phyloP scores from a whole-genome alignment of 35 echinoderm and acorn worm species.

The Acanthaster planci region DNA sequence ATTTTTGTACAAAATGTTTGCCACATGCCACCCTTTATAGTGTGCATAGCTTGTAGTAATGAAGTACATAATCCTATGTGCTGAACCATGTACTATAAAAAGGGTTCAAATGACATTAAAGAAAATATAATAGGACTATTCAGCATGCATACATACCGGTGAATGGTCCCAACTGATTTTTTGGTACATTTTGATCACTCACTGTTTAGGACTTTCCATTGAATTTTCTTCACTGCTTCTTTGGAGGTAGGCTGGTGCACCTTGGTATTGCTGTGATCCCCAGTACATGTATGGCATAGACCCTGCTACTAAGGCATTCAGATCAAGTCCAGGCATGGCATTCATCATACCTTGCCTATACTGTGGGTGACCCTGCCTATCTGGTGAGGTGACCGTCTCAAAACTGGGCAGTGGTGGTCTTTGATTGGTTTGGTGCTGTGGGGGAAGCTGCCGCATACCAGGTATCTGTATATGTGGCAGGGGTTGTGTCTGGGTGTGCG shows the following conservation, averaged over 20 bases:
- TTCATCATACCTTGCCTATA: slow-evolving; percentile 16
- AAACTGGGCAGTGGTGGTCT: slow-evolving; percentile 7
- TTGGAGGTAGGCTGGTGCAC: neutral
- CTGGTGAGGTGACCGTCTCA: neutral
- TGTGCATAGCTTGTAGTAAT: no score
- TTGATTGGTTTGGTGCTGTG: slow-evolving; percentile 7
- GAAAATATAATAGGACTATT: no score
- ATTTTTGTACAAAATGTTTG: no score
- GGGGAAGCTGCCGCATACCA: slow-evolving; percentile 1
- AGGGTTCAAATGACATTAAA: no score
- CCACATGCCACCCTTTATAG: no score
- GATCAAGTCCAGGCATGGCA: neutral
- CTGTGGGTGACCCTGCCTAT: slow-evolving; percentile 7
- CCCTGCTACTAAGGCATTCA: neutral
- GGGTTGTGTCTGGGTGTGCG: slow-evolving; percentile 17
- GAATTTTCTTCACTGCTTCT: neutral
- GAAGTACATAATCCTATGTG: no score
- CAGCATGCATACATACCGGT: no score
- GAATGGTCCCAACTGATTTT: no score
- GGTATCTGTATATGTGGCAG: slow-evolving; percentile 15
- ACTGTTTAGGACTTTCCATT: slow-evolving; percentile 18
- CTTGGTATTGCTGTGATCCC: slow-evolving; percentile 28
- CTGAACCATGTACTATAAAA: no score
- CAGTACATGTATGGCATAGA: slow-evolving; percentile 20
- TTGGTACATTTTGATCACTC: neutral